These are phyloP conservation scores for Stenodema calcarata DNA, from an alignment of 2,888 invertebrate species.

Conservation along the genomic window DNA sequence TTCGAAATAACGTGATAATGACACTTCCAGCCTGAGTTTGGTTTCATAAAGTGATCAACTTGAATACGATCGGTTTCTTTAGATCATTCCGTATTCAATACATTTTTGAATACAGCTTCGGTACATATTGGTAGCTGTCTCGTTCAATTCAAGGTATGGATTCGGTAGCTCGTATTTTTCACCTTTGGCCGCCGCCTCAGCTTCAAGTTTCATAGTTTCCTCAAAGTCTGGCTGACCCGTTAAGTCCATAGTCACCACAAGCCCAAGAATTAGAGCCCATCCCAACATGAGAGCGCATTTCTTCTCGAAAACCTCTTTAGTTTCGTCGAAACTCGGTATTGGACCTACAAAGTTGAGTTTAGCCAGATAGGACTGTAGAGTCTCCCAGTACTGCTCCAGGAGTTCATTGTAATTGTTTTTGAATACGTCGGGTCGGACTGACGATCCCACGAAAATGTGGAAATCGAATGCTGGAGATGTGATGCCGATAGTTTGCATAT, in stretches of 20 bases:
- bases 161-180: not conserved
- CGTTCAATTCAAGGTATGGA: not conserved
- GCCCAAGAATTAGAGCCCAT: not conserved
- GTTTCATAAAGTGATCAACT: not conserved
- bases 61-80: not conserved
- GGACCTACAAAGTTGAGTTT: not conserved
- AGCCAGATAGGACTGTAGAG: not conserved
- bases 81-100: not conserved
- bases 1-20: too few relatives aligned
- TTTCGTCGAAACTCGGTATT: not conserved
- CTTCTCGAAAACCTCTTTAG: not conserved
- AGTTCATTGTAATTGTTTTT: not conserved
- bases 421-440: not conserved
- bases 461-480: conserved; percentile 6
- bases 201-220: not conserved
- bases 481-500: not conserved
- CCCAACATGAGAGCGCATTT: not conserved
- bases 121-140: not conserved
- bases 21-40: too few relatives aligned
- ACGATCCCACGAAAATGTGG: not conserved
- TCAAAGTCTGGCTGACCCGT: not conserved
- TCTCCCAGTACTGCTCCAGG: not conserved
- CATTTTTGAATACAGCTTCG: not conserved
- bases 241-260: not conserved
- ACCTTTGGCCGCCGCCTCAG: not conserved